These are phyloP conservation scores for Frankliniella fusca DNA, from an alignment of 2,888 invertebrate genomes.

Conservation along the genomic window DNA sequence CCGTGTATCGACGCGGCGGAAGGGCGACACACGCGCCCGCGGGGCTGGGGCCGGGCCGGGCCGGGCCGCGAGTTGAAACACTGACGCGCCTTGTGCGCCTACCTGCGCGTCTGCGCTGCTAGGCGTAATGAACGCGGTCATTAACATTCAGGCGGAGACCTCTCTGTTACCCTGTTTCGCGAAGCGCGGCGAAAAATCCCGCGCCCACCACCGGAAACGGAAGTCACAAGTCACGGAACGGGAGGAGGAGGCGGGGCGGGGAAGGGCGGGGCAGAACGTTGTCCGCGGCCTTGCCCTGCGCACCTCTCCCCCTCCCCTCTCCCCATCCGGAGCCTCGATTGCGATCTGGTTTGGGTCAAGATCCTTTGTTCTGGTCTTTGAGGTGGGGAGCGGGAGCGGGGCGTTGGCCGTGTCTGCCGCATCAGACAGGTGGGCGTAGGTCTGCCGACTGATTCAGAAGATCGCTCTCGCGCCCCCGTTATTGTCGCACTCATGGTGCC, in stretches of 20 bases:
- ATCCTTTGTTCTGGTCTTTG: conserved; percentile 5
- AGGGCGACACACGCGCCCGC: background rate
- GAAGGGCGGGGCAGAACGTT: background rate
- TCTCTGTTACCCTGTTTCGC: background rate
- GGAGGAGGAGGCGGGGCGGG: background rate
- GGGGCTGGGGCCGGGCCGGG: background rate
- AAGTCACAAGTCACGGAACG: background rate
- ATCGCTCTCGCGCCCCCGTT: too few species aligned
- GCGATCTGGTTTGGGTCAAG: background rate
- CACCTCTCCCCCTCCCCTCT: background rate
- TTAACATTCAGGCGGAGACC: background rate
- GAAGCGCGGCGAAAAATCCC: background rate
- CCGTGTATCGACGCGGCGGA: too few species aligned
- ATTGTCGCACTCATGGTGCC: too few species aligned
- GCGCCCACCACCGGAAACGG: background rate
- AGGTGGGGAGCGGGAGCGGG: background rate
- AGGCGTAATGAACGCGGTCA: background rate
- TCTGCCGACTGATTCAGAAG: background rate
- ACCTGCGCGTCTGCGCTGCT: background rate
- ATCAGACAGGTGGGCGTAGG: background rate
- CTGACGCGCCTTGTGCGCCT: background rate
- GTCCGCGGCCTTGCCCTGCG: background rate
- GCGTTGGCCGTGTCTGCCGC: background rate
- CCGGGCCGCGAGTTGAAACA: background rate
- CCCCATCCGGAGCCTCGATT: background rate